Conservation (phyloP, 2,113 vertebrate species). For the Symphodus melops region DNA sequence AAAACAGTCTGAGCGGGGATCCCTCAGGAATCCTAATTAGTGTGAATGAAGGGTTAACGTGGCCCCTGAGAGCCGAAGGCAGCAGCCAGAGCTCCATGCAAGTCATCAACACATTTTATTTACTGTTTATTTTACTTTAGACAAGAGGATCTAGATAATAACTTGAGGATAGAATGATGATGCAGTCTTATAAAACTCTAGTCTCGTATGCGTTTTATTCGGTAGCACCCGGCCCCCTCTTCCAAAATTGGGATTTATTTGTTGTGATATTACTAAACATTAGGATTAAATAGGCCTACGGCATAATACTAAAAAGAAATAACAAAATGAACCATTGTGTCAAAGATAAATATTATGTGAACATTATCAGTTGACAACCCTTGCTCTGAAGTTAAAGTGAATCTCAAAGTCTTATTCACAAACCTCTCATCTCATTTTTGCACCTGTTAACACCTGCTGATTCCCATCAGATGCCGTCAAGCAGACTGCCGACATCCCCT, state of each 20-base stretch:
- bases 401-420: background rate
- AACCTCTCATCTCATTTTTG: constrained; percentile 7
- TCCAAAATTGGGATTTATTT: too few species aligned
- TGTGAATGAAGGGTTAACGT: constrained; percentile 12
- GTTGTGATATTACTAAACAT: too few species aligned
- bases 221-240: too few species aligned
- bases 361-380: background rate
- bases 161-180: too few species aligned
- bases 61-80: constrained; percentile 20
- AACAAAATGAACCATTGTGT: background rate
- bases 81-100: background rate
- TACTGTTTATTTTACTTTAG: too few species aligned
- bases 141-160: too few species aligned
- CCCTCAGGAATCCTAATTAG: constrained; percentile 47
- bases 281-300: too few species aligned
- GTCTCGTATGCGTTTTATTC: too few species aligned
- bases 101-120: background rate
- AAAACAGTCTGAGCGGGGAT: constrained; percentile 6
- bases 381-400: background rate
- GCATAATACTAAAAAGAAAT: too few species aligned
- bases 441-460: constrained; percentile 6
- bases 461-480: constrained; percentile 5
- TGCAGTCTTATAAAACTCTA: too few species aligned
- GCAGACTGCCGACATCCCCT: constrained; percentile 10
- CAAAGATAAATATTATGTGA: background rate